Evolutionary conservation across 2,797 vertebrate genomes (phyloP).

Genomic region (Carcharodon carcharias): DNA sequence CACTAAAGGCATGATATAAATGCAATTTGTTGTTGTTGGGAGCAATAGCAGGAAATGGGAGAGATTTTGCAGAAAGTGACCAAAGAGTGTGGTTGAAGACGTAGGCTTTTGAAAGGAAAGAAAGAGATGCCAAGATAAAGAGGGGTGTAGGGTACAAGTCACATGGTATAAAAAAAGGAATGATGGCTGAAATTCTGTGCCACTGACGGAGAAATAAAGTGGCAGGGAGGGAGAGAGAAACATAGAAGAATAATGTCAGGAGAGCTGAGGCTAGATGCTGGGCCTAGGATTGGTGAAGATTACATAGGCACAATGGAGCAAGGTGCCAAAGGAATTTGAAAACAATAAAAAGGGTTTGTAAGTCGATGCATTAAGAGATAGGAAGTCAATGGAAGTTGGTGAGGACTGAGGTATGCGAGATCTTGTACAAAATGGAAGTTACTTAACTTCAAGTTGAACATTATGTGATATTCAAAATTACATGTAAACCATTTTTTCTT

Average conservation of each 20-base stretch:
- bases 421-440: not conserved
- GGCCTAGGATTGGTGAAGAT: not conserved
- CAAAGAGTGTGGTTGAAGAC: not conserved
- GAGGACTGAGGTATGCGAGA: not conserved
- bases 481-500: not conserved
- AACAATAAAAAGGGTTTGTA: not conserved
- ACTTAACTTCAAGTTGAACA: not conserved
- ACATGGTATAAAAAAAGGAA: not conserved
- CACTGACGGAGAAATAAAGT: not conserved
- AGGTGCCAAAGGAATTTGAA: not conserved
- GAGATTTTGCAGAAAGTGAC: not conserved
- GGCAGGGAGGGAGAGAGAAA: not conserved
- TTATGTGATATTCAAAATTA: not conserved
- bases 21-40: not conserved
- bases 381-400: not conserved
- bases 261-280: not conserved
- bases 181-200: not conserved
- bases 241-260: not conserved
- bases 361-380: not conserved
- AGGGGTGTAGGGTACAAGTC: not conserved
- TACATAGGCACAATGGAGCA: not conserved
- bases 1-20: not conserved
- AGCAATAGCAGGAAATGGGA: not conserved
- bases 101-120: not conserved
- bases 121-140: not conserved